Percentiles rank a stretch among this genome's conserved stretches.
Evolutionary conservation across 1,140 invertebrate species (phyloP).

Genomic region (Trachymyrmex septentrionalis): DNA sequence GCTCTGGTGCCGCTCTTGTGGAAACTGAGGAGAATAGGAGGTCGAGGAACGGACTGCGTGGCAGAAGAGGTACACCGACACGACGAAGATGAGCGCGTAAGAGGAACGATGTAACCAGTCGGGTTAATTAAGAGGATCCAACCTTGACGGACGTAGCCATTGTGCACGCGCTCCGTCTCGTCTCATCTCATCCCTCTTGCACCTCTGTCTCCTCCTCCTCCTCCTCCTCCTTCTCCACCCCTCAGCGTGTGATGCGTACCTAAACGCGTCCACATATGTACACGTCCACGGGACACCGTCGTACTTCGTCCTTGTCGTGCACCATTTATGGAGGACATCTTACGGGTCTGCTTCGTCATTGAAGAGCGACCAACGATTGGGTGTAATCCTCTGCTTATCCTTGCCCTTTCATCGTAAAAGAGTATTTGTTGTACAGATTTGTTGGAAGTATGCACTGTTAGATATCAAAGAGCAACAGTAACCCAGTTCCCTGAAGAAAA

Average conservation of each 20-base stretch:
- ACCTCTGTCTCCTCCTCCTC: neutral
- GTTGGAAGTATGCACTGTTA: neutral
- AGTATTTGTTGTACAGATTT: neutral
- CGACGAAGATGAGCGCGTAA: conserved; percentile 55
- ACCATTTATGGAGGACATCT: conserved; percentile 71
- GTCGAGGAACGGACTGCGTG: conserved; percentile 53
- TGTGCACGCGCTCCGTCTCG: conserved; percentile 66
- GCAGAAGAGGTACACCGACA: conserved; percentile 16
- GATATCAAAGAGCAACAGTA: no score
- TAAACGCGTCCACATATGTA: conserved; percentile 76
- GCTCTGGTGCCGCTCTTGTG: conserved; percentile 49
- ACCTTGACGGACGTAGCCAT: conserved; percentile 76
- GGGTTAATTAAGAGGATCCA: conserved; percentile 79
- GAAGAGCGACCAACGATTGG: conserved; percentile 19
- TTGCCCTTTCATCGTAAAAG: neutral
- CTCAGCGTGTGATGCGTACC: conserved; percentile 66
- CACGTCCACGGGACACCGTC: conserved; percentile 70
- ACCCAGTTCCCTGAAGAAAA: no score
- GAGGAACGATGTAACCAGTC: conserved; percentile 77
- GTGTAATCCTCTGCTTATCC: neutral
- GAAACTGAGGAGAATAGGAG: conserved; percentile 63
- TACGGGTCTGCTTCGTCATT: neutral
- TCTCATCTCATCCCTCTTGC: neutral
- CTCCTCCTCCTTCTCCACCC: neutral
- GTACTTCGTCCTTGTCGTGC: conserved; percentile 71